A percentile compares a stretch with the other conserved stretches of the same genome.
Evolutionary conservation across 1,140 invertebrate species (phyloP).

Genomic region (Cydia amplana): DNA sequence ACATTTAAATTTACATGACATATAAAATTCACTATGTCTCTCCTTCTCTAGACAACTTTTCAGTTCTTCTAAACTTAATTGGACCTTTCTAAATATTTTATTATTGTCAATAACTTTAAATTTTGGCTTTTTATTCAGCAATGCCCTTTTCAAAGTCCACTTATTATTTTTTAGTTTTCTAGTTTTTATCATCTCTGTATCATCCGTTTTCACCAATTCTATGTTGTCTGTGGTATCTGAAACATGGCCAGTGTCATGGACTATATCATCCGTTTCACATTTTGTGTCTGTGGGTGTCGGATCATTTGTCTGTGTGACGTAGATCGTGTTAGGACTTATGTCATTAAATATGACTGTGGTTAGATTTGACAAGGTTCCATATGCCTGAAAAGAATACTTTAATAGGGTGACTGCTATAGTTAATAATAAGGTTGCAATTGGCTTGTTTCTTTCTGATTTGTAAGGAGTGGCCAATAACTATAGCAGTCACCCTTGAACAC

Average conservation of each 20-base stretch:
- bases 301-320: conserved; percentile 26
- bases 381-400: conserved; percentile 34
- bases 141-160: conserved; percentile 41
- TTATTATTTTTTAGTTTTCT: conserved; percentile 34
- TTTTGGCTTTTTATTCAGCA: conserved; percentile 46
- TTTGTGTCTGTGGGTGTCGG: conserved; percentile 7
- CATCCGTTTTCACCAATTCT: background rate
- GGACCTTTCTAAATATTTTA: conserved; percentile 35
- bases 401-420: too few relatives aligned
- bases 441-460: too few relatives aligned
- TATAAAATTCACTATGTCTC: conserved; percentile 35
- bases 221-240: conserved; percentile 14
- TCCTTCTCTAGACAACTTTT: conserved; percentile 25
- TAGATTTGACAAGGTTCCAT: conserved; percentile 35
- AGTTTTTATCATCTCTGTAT: background rate
- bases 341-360: conserved; percentile 37
- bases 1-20: conserved; percentile 38
- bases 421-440: too few relatives aligned
- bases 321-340: conserved; percentile 32
- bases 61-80: conserved; percentile 35
- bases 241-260: conserved; percentile 19
- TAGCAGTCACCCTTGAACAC: too few relatives aligned
- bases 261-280: conserved; percentile 24
- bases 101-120: conserved; percentile 41
- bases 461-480: too few relatives aligned